Percentiles rank a stretch among this genome's conserved stretches.
Conservation (phyloP, 2,888 invertebrate species). For the Tiphia femorata region DNA sequence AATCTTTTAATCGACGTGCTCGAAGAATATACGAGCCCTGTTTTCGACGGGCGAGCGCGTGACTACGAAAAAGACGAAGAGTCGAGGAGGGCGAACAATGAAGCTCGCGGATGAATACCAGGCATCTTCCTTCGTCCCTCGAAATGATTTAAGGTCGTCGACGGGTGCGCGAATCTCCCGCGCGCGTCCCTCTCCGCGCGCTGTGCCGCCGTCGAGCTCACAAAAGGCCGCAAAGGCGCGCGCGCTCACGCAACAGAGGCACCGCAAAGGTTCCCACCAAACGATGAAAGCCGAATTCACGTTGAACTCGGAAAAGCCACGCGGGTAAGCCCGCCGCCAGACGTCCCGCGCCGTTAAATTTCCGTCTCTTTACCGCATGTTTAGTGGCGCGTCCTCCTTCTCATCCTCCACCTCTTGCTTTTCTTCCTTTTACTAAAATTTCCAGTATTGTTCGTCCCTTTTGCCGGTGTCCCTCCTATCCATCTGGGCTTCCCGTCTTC, state of each 20-base stretch:
- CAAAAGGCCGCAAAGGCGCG: constrained; percentile 11
- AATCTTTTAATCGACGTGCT: constrained; percentile 9
- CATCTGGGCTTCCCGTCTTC: constrained; percentile 3
- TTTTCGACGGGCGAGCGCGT: too few species aligned
- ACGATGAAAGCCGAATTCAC: constrained; percentile 25
- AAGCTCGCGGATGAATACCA: too few species aligned
- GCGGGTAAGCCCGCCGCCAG: constrained; percentile 14
- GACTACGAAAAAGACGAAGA: too few species aligned
- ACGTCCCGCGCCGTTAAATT: constrained; percentile 30
- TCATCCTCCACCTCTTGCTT: neutral
- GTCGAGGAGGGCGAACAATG: too few species aligned
- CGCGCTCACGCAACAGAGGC: constrained; percentile 8
- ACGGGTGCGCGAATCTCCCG: neutral
- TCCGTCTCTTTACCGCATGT: constrained; percentile 30
- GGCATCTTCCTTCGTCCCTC: neutral
- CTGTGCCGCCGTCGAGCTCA: neutral
- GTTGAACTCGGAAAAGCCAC: constrained; percentile 22
- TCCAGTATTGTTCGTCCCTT: constrained; percentile 43
- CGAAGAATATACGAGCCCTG: too few species aligned
- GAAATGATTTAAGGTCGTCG: neutral
- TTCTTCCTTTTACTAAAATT: constrained; percentile 31
- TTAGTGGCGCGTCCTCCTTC: constrained; percentile 13
- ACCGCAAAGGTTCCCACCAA: constrained; percentile 12
- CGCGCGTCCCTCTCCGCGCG: neutral
- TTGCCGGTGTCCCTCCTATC: constrained; percentile 13